Evolutionary conservation across 2,113 vertebrate genomes (phyloP).

Genomic region (Malurus alboscapulatus): DNA sequence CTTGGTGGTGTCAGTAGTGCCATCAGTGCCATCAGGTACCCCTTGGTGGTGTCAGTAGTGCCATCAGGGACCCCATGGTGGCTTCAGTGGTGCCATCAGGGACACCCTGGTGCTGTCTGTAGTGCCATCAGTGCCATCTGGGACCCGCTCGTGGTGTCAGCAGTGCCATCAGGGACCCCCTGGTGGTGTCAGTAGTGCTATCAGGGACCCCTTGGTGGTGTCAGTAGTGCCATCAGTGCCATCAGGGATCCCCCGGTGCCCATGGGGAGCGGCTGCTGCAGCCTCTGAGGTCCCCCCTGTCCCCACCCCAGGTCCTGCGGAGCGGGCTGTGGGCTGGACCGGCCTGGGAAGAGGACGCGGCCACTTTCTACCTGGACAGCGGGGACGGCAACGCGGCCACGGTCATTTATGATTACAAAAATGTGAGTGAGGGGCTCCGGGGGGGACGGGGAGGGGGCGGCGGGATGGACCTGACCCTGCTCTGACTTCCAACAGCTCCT

Average conservation of each 20-base stretch:
- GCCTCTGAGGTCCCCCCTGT: rapidly evolving
- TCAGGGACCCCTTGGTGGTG: rapidly evolving
- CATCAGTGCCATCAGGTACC: no score
- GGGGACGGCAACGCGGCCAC: neutral
- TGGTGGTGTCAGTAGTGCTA: rapidly evolving
- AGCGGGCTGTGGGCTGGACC: neutral
- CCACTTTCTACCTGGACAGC: constrained; percentile 31
- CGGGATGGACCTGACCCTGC: rapidly evolving
- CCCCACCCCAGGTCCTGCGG: neutral
- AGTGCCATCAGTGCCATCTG: no score
- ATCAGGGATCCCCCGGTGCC: neutral
- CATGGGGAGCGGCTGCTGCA: neutral
- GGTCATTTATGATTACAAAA: constrained; percentile 30
- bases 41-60: no score
- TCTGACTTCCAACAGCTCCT: constrained; percentile 62
- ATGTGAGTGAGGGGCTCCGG: neutral
- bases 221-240: rapidly evolving
- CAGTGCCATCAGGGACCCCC: neutral
- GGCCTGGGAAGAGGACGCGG: neutral
- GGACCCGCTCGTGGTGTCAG: no score
- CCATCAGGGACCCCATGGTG: rapidly evolving
- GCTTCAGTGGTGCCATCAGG: no score
- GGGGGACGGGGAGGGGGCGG: rapidly evolving
- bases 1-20: no score
- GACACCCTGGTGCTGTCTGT: no score